phyloP scores from a whole-genome alignment of 2,888 invertebrate genomes.

The Rhingia rostrata region DNA sequence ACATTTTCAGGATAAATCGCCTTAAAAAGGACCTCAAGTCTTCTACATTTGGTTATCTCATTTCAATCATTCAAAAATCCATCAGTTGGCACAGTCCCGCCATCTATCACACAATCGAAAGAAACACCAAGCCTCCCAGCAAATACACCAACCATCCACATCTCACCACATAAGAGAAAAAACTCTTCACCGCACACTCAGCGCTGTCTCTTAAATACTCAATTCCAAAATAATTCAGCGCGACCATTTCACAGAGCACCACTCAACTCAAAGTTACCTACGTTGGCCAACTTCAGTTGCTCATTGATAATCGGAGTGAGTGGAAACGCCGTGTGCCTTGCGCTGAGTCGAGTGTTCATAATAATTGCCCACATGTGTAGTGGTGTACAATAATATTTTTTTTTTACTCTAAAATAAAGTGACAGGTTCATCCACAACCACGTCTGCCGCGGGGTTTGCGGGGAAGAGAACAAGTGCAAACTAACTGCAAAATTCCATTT shows the following conservation, averaged over 20 bases:
- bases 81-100: not conserved
- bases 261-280: constrained; percentile 58
- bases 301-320: constrained; percentile 77
- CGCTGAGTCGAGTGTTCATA: constrained; percentile 72
- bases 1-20: too few species aligned
- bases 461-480: not conserved
- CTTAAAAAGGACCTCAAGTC: too few species aligned
- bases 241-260: constrained; percentile 14
- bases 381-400: constrained; percentile 14
- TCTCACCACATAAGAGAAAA: constrained; percentile 35
- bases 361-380: constrained; percentile 40
- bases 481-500: constrained; percentile 30
- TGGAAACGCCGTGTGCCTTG: constrained; percentile 70
- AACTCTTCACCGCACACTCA: constrained; percentile 5
- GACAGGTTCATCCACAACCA: constrained; percentile 39
- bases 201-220: constrained; percentile 26
- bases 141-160: constrained; percentile 21
- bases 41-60: too few species aligned
- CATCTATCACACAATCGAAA: constrained; percentile 6
- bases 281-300: constrained; percentile 74
- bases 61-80: not conserved
- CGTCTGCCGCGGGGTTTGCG: not conserved
- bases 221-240: constrained; percentile 22
- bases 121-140: not conserved
- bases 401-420: constrained; percentile 35